Evolutionary conservation across 2,113 vertebrate species (phyloP).

Genomic region (Heterotis niloticus): DNA sequence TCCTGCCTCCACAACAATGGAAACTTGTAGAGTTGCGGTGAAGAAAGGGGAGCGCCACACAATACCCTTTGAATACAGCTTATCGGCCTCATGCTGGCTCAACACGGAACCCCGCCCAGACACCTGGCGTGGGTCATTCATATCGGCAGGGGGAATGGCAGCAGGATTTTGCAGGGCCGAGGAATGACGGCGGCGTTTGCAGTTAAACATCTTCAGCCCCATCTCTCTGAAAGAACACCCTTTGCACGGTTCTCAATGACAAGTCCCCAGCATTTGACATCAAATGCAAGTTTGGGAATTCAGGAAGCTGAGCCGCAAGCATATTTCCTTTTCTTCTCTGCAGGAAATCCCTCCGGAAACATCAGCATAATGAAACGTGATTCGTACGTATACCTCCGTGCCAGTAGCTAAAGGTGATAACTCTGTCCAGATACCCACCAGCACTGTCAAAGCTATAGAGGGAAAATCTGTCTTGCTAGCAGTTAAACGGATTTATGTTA

Average conservation of each 20-base stretch:
- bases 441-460: neutral
- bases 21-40: constrained; percentile 22
- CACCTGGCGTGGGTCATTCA: neutral
- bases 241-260: neutral
- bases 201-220: too few relatives aligned
- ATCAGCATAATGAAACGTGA: neutral
- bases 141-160: neutral
- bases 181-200: too few relatives aligned
- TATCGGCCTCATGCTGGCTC: neutral
- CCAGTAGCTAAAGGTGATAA: neutral
- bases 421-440: neutral
- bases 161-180: too few relatives aligned
- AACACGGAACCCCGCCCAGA: neutral
- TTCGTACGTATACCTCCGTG: neutral
- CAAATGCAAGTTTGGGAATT: neutral
- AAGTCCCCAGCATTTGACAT: neutral
- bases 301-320: constrained; percentile 10
- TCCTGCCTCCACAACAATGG: constrained; percentile 39
- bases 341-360: constrained; percentile 21
- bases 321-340: neutral
- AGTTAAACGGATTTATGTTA: too few relatives aligned
- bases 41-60: neutral
- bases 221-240: too few relatives aligned
- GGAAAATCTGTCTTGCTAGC: too few relatives aligned
- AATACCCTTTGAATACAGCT: neutral